Evolutionary conservation across 2,888 invertebrate genomes (phyloP).

Genomic region (Sarcophaga rosellei): DNA sequence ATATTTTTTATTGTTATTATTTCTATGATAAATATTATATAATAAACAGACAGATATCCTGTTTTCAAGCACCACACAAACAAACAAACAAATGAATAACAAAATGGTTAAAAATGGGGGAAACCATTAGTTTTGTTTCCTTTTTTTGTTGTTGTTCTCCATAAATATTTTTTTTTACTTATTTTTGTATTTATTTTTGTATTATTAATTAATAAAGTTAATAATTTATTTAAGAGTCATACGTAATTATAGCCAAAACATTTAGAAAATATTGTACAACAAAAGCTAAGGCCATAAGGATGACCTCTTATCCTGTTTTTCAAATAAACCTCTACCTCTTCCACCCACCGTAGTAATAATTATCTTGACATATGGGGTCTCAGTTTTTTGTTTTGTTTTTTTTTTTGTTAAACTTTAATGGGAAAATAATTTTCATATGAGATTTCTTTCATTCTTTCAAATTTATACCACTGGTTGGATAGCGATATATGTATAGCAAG

Average conservation of each 20-base stretch:
- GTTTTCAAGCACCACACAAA: background rate
- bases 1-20: slow-evolving; percentile 6
- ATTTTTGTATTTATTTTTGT: slow-evolving; percentile 34
- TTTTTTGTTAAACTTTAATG: background rate
- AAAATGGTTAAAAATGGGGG: background rate
- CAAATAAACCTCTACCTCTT: slow-evolving; percentile 15
- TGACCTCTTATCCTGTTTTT: slow-evolving; percentile 64
- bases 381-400: background rate
- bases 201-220: slow-evolving; percentile 60
- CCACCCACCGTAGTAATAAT: background rate
- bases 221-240: slow-evolving; percentile 54
- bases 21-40: background rate
- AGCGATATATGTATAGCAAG: too few relatives aligned
- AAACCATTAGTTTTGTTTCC: background rate
- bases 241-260: slow-evolving; percentile 58
- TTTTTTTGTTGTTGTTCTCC: background rate
- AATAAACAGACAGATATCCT: background rate
- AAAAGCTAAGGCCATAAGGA: slow-evolving; percentile 57
- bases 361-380: too few relatives aligned
- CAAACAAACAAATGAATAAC: background rate
- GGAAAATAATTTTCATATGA: background rate
- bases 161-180: slow-evolving; percentile 5
- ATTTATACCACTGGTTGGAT: background rate
- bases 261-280: slow-evolving; percentile 61
- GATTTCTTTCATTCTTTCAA: background rate